Conservation (phyloP, 2,797 vertebrate genomes). For the Euphonia xanthogaster region DNA sequence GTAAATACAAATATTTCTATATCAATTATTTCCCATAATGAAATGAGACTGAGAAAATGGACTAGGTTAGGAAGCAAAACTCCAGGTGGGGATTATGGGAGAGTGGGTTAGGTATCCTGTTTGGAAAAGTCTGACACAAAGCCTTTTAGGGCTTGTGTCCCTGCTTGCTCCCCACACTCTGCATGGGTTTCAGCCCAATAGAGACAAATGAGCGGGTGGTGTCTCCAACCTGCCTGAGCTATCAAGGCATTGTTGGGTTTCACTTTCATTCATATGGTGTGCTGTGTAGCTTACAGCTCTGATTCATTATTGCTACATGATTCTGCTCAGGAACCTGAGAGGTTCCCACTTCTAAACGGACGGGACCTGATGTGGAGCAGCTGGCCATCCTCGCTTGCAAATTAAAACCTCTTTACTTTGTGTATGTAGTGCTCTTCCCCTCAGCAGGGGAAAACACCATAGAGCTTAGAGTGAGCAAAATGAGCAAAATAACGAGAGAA, state of each 20-base stretch:
- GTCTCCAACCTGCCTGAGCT: not conserved
- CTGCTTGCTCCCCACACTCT: rapidly evolving
- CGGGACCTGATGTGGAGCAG: not conserved
- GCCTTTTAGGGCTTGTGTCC: not conserved
- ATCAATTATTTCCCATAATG: not conserved
- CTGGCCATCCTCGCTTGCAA: not conserved
- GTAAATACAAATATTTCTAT: not conserved
- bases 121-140: not conserved
- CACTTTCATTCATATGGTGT: not conserved
- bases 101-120: too few species aligned
- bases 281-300: not conserved
- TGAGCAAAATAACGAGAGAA: not conserved
- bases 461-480: not conserved
- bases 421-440: not conserved
- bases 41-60: not conserved
- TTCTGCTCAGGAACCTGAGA: not conserved
- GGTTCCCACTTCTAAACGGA: not conserved
- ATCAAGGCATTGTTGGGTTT: not conserved
- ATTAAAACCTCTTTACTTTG: not conserved
- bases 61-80: not conserved
- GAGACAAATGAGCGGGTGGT: not conserved
- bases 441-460: not conserved
- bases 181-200: not conserved
- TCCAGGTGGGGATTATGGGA: not conserved
- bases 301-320: not conserved